Evolutionary conservation across 92 coral and sea anemone genomes (phyloP).

Genomic region (Porites divaricata): DNA sequence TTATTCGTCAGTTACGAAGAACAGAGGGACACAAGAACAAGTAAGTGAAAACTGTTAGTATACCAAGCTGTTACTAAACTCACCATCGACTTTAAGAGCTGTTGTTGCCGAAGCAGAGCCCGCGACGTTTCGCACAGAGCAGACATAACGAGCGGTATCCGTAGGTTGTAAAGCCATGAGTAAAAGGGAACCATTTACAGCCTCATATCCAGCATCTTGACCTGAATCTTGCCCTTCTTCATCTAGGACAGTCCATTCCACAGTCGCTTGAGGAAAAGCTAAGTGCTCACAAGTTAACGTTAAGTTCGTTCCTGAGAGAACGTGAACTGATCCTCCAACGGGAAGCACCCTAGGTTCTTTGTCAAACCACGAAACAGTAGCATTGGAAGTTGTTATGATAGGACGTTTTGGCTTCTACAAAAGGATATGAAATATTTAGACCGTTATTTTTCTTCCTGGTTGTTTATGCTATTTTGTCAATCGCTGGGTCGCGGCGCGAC

Average conservation of each 20-base stretch:
- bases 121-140: slow-evolving; percentile 83
- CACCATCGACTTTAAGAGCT: slow-evolving; percentile 69
- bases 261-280: slow-evolving; percentile 76
- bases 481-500: no score
- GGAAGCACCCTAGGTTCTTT: slow-evolving; percentile 55
- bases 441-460: no score
- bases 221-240: slow-evolving; percentile 38
- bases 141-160: slow-evolving; percentile 82
- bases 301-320: slow-evolving; percentile 77
- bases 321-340: slow-evolving; percentile 75
- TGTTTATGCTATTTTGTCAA: no score
- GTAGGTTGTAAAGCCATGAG: slow-evolving; percentile 69
- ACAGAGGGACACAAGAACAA: not conserved
- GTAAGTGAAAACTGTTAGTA: not conserved
- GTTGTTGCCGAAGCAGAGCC: slow-evolving; percentile 69
- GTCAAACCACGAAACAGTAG: slow-evolving; percentile 73
- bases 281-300: slow-evolving; percentile 67
- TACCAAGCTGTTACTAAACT: slow-evolving; percentile 5
- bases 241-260: slow-evolving; percentile 69
- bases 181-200: slow-evolving; percentile 51
- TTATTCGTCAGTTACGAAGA: no score
- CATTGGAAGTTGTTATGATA: slow-evolving; percentile 57
- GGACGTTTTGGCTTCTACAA: slow-evolving; percentile 75
- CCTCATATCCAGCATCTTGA: slow-evolving; percentile 51
- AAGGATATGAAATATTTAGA: not conserved